Conservation (phyloP, 23 tunicate species). For the Styela clava region DNA sequence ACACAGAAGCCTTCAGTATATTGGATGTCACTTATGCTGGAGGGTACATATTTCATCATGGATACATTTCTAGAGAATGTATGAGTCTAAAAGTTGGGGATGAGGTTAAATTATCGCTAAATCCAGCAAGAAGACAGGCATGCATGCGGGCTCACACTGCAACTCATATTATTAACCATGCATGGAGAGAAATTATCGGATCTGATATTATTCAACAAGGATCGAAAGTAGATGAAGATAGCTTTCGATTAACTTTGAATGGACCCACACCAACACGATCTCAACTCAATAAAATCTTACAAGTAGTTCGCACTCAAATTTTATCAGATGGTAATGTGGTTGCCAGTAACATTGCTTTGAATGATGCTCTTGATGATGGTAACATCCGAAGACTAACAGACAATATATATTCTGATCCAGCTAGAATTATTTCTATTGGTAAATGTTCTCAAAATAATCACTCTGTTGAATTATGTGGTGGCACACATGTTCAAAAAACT, state of each 20-base stretch:
- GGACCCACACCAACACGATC: constrained; percentile 12
- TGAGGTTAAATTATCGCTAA: neutral
- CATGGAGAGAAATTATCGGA: constrained; percentile 19
- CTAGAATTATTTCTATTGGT: constrained; percentile 1
- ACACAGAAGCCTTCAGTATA: neutral
- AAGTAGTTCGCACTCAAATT: neutral
- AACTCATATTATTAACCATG: constrained; percentile 22
- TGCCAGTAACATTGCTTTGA: neutral
- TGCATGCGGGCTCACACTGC: constrained; percentile 35
- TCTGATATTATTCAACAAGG: constrained; percentile 7
- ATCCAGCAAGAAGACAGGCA: constrained; percentile 9
- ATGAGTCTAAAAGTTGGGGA: constrained; percentile 18
- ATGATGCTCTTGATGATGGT: neutral
- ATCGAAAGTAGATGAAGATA: neutral
- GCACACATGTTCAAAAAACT: constrained; percentile 23
- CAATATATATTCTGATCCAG: constrained; percentile 10
- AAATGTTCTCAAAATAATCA: neutral
- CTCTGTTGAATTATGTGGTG: constrained; percentile 26
- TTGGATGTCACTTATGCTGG: constrained; percentile 3
- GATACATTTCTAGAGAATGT: neutral
- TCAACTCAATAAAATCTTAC: neutral
- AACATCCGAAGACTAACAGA: constrained; percentile 9
- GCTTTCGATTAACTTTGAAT: constrained; percentile 7
- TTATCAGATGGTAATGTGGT: neutral
- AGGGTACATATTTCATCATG: constrained; percentile 25